Evolutionary conservation across 2,888 invertebrate genomes (phyloP), one percentile per base, ranked within the genome.

Genomic region (Elaeidobius kamerunicus): DNA sequence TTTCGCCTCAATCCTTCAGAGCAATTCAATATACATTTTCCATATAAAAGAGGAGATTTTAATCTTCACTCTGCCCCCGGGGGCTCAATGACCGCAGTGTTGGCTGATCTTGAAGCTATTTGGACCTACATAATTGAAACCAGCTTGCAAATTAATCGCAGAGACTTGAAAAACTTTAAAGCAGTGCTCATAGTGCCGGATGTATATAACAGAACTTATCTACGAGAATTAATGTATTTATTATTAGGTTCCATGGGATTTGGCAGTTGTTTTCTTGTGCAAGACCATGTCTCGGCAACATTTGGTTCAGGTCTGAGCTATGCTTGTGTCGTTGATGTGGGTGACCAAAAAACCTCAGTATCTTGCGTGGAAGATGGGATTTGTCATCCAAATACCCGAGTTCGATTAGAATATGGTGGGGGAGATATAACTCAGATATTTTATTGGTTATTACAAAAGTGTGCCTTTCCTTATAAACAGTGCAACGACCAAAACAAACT

Each of bases 361-460:
- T 93, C 93, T 1, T 97, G 96, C 75, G 93, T 96, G 1, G 96
- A 96, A 75, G 96, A 96, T 76, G 95, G 94, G 1, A 89, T 96
- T 55, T 95, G 95, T 17, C 91, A 92, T 66, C 83, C 88, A 60
- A 86, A 87, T 58, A 92, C 95, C 0, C 78, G 94, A 66, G 82
- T 86, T 65, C 64, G 66, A 48, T 80, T 95, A 77, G 88, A 91
- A 61, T 93, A 92, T 67, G 95, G 95, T 2, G 91, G 93, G 2
- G 88, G 88, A 9, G 96, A 97, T 74, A 86, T 96, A 0, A 91
- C 93, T 0, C 90, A 93, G 70, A 85, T 90, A 5, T 83, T 96
- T 62, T 85, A 86, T 45, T 91, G 92, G 86, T 77, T 96, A 60
- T 76, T 96, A 17, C 88, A 88, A 61, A 91, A 91, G 69, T 90